phyloP scores from a whole-genome alignment of 2,113 vertebrate species.

The Calidris pygmaea region DNA sequence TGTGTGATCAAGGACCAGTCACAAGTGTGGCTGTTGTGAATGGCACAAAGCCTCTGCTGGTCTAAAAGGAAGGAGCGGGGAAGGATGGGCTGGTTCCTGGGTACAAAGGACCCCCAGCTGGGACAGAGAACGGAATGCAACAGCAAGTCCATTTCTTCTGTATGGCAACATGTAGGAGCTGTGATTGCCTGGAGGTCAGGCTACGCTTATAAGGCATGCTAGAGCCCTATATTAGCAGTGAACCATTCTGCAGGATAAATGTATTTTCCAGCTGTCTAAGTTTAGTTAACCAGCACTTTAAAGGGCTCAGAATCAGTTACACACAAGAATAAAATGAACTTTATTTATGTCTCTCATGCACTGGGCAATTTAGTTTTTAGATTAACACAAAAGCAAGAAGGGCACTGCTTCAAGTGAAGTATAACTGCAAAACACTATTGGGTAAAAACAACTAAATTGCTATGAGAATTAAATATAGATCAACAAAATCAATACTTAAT shows the following conservation, averaged over 20 bases:
- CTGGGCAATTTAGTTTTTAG: conserved; percentile 72
- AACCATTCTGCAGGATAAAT: conserved; percentile 39
- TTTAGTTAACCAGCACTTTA: conserved; percentile 62
- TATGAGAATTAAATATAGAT: conserved; percentile 76
- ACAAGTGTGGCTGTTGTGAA: background rate
- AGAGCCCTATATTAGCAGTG: background rate
- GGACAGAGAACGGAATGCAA: background rate
- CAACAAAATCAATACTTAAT: conserved; percentile 81
- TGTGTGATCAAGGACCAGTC: background rate
- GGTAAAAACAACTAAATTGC: conserved; percentile 70
- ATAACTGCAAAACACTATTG: conserved; percentile 52
- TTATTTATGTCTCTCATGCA: conserved; percentile 67
- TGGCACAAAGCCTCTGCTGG: background rate
- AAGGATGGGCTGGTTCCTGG: background rate
- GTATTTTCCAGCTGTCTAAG: conserved; percentile 48
- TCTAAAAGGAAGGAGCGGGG: background rate
- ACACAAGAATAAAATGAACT: conserved; percentile 58
- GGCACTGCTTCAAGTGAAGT: conserved; percentile 57
- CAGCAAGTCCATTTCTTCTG: background rate
- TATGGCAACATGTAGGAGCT: background rate
- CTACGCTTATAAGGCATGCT: background rate
- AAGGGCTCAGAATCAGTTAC: conserved; percentile 39
- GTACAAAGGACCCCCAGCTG: background rate
- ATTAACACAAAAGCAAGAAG: conserved; percentile 67
- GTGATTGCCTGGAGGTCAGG: background rate